These are phyloP conservation scores for Calidris pugnax DNA, from an alignment of 2,113 vertebrate species.

Conservation along the genomic window DNA sequence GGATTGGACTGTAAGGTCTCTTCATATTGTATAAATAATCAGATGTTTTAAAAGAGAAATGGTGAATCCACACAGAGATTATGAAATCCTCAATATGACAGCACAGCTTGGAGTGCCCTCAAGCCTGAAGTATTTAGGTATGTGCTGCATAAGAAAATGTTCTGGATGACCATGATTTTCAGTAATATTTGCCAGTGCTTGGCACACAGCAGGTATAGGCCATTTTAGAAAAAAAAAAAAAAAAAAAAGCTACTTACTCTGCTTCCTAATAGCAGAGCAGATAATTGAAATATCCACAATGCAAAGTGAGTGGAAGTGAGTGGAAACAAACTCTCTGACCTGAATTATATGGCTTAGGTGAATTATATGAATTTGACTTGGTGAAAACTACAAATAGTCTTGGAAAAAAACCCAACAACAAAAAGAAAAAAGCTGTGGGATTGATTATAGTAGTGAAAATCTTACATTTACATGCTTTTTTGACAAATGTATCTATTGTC, in stretches of 20 bases:
- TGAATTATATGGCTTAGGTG: neutral
- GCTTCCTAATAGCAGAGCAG: neutral
- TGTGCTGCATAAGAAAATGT: neutral
- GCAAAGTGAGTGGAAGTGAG: neutral
- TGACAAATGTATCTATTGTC: neutral
- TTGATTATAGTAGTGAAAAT: neutral
- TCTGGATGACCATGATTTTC: neutral
- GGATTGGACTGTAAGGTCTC: neutral
- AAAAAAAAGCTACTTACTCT: neutral
- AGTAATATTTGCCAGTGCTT: neutral
- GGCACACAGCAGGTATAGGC: neutral
- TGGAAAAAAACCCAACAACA: neutral
- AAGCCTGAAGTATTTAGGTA: neutral
- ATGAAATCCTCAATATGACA: neutral
- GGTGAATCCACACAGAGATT: neutral
- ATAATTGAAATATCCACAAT: neutral
- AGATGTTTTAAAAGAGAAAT: neutral
- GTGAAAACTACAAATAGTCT: neutral
- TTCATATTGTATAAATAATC: neutral
- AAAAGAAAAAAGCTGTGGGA: neutral
- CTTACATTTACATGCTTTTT: neutral
- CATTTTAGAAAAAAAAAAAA: neutral
- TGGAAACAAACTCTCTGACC: neutral
- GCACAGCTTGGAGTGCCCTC: neutral
- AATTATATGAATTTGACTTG: neutral